Percentiles rank a stretch among this genome's conserved stretches.
Evolutionary conservation across 2,888 invertebrate genomes (phyloP).

Genomic region (Drosophila neotestacea): DNA sequence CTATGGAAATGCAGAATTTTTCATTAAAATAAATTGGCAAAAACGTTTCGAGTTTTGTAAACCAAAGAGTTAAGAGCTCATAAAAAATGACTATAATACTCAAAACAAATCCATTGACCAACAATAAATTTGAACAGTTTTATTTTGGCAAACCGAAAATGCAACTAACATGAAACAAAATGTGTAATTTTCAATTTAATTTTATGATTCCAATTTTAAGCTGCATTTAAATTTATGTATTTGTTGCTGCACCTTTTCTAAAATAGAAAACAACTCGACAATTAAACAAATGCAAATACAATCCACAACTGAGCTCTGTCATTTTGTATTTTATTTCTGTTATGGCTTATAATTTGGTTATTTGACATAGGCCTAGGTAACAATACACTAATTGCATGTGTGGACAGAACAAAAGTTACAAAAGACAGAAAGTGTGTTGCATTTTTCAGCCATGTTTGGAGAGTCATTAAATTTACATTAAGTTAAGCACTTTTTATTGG

Average conservation of each 20-base stretch:
- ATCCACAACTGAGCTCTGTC: not conserved
- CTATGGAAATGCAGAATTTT: not conserved
- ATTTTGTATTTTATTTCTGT: slow-evolving; percentile 4
- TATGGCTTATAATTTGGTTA: slow-evolving; percentile 1
- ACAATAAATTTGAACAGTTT: slow-evolving; percentile 1
- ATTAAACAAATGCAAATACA: not conserved
- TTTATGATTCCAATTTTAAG: not conserved
- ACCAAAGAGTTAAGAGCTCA: not conserved
- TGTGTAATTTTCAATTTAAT: slow-evolving; percentile 1
- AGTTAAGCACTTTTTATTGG: slow-evolving; percentile 1
- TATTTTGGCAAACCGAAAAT: not conserved
- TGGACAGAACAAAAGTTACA: not conserved
- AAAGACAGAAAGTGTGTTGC: not conserved
- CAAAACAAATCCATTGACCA: not conserved
- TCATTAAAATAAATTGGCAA: not conserved
- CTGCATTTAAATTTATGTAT: slow-evolving; percentile 5
- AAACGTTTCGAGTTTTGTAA: not conserved
- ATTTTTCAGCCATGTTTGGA: not conserved
- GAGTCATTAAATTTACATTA: slow-evolving; percentile 9
- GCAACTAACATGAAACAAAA: not conserved
- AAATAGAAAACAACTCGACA: not conserved
- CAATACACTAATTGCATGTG: not conserved
- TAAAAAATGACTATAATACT: not conserved
- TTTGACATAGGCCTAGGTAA: not conserved
- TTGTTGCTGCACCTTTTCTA: not conserved